Conservation (phyloP, 2,113 vertebrate genomes). For the Motacilla tschutschensis region DNA sequence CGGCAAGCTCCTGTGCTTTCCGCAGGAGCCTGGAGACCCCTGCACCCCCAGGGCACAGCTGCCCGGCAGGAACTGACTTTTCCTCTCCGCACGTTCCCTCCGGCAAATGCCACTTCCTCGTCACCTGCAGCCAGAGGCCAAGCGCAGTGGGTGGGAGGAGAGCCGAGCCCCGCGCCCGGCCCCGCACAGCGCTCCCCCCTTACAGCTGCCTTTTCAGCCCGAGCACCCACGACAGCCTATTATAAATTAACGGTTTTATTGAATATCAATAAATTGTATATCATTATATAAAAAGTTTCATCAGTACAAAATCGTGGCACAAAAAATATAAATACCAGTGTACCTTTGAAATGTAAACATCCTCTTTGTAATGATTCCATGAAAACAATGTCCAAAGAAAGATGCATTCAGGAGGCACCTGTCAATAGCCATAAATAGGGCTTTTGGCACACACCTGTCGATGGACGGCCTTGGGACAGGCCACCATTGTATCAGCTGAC, state of each 20-base stretch:
- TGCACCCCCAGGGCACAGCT: rapidly evolving
- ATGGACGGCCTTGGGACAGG: conserved; percentile 61
- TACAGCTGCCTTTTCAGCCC: rapidly evolving
- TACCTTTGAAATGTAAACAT: conserved; percentile 90
- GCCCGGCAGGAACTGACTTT: background rate
- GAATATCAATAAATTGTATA: conserved; percentile 84
- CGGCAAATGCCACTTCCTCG: rapidly evolving
- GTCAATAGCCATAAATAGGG: conserved; percentile 75
- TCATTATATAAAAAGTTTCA: conserved; percentile 81
- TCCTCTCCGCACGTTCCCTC: background rate
- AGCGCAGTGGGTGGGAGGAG: rapidly evolving
- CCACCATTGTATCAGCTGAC: conserved; percentile 73
- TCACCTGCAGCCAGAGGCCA: background rate
- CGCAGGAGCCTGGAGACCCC: rapidly evolving
- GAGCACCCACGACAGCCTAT: background rate
- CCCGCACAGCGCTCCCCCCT: rapidly evolving
- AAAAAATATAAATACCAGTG: conserved; percentile 88
- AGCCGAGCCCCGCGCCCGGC: rapidly evolving
- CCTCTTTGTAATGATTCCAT: conserved; percentile 69
- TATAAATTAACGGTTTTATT: conserved; percentile 85
- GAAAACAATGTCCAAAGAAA: conserved; percentile 72
- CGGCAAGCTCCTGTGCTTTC: rapidly evolving
- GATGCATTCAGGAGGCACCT: conserved; percentile 76
- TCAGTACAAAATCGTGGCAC: conserved; percentile 81
- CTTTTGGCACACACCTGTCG: conserved; percentile 71